Evolutionary conservation across 53 echinoderm and acorn worm species (phyloP).

Genomic region (Antedon mediterranea): DNA sequence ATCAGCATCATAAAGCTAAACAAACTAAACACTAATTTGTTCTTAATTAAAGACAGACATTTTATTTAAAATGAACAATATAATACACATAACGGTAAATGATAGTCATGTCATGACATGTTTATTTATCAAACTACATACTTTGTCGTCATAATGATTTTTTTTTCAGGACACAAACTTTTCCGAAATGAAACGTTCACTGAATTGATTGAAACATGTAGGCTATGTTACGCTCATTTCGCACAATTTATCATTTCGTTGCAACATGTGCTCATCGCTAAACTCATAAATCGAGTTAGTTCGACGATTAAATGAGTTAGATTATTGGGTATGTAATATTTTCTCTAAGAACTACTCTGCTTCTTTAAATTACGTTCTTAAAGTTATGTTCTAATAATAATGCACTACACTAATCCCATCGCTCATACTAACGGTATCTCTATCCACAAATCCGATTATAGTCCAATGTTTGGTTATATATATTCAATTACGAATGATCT

Average conservation of each 20-base stretch:
- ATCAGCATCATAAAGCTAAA: no score
- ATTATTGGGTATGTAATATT: conserved; percentile 1
- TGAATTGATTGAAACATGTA: neutral
- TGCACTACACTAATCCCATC: neutral
- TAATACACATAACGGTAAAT: no score
- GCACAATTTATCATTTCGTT: neutral
- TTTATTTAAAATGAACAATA: no score
- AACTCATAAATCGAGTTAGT: neutral
- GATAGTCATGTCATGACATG: no score
- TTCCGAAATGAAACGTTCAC: no score
- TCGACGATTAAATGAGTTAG: neutral
- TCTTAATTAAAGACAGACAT: no score
- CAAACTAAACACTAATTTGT: no score
- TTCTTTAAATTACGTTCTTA: neutral
- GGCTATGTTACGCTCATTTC: neutral
- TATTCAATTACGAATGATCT: neutral
- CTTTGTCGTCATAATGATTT: no score
- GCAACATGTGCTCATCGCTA: neutral
- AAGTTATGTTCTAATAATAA: neutral
- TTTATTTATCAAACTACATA: no score
- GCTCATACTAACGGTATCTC: neutral
- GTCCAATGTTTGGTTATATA: neutral
- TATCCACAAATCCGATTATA: neutral
- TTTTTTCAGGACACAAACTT: no score
- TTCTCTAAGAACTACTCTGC: neutral